A percentile compares a stretch with the other conserved stretches of the same genome.
Conservation (phyloP, 2,888 invertebrate species). For the Diogma glabrata region DNA sequence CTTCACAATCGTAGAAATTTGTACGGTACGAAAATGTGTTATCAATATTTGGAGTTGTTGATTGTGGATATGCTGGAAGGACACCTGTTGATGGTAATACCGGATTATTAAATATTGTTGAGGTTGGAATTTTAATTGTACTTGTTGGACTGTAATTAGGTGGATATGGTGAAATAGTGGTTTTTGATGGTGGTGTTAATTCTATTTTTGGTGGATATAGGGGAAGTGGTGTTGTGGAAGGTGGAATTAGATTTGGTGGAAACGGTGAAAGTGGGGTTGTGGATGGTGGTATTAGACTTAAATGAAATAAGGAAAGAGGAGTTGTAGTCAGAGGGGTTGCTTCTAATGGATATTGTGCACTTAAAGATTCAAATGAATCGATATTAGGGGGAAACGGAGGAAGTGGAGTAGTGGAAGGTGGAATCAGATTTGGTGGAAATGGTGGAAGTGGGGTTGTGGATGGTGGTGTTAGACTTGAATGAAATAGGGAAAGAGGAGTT, state of each 20-base stretch:
- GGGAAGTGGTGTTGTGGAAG: too few species aligned
- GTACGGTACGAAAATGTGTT: slow-evolving; percentile 8
- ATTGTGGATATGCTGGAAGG: not conserved
- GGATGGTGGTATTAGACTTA: not conserved
- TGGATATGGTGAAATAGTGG: not conserved
- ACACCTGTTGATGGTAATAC: slow-evolving; percentile 6
- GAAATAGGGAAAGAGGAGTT: too few species aligned
- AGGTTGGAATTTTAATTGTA: too few species aligned
- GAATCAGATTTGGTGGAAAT: not conserved
- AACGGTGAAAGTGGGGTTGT: not conserved
- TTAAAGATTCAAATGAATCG: too few species aligned
- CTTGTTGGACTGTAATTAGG: not conserved
- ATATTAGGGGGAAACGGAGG: too few species aligned
- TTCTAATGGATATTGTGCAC: too few species aligned
- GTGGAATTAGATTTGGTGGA: too few species aligned
- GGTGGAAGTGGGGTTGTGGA: slow-evolving; percentile 11
- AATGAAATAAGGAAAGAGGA: too few species aligned
- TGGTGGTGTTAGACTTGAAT: not conserved
- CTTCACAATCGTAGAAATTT: slow-evolving; percentile 12
- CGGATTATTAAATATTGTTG: too few species aligned
- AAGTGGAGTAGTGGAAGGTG: slow-evolving; percentile 1
- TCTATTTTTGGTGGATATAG: too few species aligned
- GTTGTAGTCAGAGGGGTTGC: too few species aligned
- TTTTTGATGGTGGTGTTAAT: not conserved
- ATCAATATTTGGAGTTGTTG: slow-evolving; percentile 5